Evolutionary conservation across 1,140 invertebrate species (phyloP), one percentile per base, ranked within the genome.

Genomic region (Heliconius hermathena): DNA sequence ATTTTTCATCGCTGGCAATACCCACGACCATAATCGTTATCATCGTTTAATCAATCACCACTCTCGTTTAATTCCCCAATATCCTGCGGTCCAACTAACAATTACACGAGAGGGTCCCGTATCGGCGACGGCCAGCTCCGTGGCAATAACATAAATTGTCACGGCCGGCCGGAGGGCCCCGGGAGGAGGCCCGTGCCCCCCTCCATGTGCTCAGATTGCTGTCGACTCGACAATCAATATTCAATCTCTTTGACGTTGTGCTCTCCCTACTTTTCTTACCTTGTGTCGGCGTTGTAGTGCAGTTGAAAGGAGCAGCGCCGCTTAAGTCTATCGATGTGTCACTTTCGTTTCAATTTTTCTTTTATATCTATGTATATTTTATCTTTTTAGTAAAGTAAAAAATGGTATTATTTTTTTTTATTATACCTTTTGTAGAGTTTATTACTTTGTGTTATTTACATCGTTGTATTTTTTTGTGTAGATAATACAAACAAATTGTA

Each of bases 161-260:
- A 87, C 88, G 87, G 86, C 81, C 88, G 87, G 84, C 87, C 88
- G 89, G 89, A 90, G 90, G 86, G 80, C 80, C 83, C 82, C 41
- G 41, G 41, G 41, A 46, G 41, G 41, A 46, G 41, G 41, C 74
- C 52, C 74, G 75, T 74, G 26, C 66, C 76, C 71, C 76, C 78
- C 82, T 81, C 74, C 81, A 75, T 78, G 79, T 74, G 80, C 83
- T 85, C 87, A 91, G 89, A 93, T 92, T 92, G 91, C 89, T 88
- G 89, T 90, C 89, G 91, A 88, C 85, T 92, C 90, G 82, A 92
- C 90, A 93, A 94, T 94, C 93, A 91, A 94, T 94, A 94, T 93
- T 94, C 93, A 94, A 93, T 94, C 91, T 94, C 91, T 92, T 94
- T 93, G 90, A 93, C 89, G 89, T 91, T 89, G 90, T 92, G 87